phyloP scores from a whole-genome alignment of 2,113 vertebrate species.

The Antechinus flavipes region DNA sequence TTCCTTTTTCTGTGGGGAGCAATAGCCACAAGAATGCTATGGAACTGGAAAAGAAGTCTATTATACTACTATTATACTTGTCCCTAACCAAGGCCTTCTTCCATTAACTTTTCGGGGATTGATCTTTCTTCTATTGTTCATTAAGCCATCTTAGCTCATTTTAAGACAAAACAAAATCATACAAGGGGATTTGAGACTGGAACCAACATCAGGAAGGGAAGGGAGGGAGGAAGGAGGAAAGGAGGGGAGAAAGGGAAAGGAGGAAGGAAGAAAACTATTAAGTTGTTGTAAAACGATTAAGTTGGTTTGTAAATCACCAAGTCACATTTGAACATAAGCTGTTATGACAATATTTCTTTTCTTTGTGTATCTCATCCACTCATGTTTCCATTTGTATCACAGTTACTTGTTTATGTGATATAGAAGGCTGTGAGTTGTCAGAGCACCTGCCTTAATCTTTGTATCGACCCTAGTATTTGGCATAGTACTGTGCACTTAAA shows the following conservation, averaged over 20 bases:
- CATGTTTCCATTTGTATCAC: background rate
- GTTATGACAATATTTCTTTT: background rate
- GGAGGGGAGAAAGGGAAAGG: background rate
- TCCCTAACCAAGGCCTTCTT: constrained; percentile 45
- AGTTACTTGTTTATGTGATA: background rate
- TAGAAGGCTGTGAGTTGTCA: background rate
- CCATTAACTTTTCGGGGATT: background rate
- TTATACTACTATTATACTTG: constrained; percentile 60
- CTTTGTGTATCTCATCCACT: background rate
- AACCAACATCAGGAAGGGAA: constrained; percentile 38
- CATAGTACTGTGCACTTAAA: background rate
- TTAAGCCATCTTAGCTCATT: background rate
- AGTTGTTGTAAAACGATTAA: background rate
- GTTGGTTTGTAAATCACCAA: background rate
- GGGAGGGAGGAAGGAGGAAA: constrained; percentile 65
- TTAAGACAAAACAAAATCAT: background rate
- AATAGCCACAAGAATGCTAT: constrained; percentile 57
- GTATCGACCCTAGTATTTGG: background rate
- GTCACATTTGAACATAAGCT: background rate
- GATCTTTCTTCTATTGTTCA: background rate
- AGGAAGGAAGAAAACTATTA: no score
- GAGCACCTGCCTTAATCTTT: background rate
- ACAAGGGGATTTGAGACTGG: background rate
- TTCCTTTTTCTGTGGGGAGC: constrained; percentile 27
- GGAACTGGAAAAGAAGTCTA: constrained; percentile 56